These are phyloP conservation scores for Caenorhabditis inopinata DNA, from an alignment of 1,140 invertebrate genomes.

Conservation along the genomic window DNA sequence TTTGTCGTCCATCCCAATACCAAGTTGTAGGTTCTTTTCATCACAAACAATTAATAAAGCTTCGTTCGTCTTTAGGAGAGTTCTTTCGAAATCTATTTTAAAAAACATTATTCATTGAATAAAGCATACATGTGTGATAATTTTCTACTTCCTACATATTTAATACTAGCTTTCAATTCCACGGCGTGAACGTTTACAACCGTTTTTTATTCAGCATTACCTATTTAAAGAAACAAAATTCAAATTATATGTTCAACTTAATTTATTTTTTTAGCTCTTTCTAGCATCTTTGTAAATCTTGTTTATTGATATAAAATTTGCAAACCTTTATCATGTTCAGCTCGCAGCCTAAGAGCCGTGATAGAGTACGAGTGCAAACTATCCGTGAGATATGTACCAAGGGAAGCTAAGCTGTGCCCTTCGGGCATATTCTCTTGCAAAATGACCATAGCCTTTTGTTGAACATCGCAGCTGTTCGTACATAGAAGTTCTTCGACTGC, in stretches of 20 bases:
- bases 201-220: too few species aligned
- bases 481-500: slow-evolving; percentile 62
- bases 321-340: slow-evolving; percentile 64
- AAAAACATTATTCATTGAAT: too few species aligned
- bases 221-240: too few species aligned
- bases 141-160: too few species aligned
- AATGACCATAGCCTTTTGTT: slow-evolving; percentile 49
- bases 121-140: too few species aligned
- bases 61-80: slow-evolving; percentile 58
- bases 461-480: slow-evolving; percentile 54
- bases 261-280: neutral
- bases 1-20: slow-evolving; percentile 64
- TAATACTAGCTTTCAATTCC: too few species aligned
- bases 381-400: slow-evolving; percentile 54
- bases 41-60: slow-evolving; percentile 64
- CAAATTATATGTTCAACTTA: neutral
- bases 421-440: slow-evolving; percentile 62
- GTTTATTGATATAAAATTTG: neutral
- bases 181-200: too few species aligned
- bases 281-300: too few species aligned
- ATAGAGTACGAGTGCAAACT: slow-evolving; percentile 60
- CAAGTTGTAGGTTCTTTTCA: slow-evolving; percentile 55
- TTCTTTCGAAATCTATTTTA: slow-evolving; percentile 58
- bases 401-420: slow-evolving; percentile 57
- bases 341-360: slow-evolving; percentile 56